These are phyloP conservation scores for Cyclura pinguis DNA, from an alignment of 2,797 vertebrate species.

Conservation along the genomic window DNA sequence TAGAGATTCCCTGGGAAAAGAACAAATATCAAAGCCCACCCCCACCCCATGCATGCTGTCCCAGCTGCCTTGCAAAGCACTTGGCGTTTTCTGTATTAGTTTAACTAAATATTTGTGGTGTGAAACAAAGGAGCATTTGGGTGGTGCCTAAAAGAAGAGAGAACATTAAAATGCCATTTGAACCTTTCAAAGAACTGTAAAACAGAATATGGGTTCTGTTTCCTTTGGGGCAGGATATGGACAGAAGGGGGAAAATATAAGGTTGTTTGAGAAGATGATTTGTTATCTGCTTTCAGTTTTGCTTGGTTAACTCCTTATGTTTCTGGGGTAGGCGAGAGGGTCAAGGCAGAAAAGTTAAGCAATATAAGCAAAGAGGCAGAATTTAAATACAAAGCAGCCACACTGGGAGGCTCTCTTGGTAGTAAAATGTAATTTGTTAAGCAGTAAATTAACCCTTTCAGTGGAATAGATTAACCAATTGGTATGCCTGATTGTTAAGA, in stretches of 20 bases:
- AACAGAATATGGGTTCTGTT: slow-evolving; percentile 55
- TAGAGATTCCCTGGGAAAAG: slow-evolving; percentile 18
- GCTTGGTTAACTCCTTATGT: background rate
- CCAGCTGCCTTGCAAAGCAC: background rate
- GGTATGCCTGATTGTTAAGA: too few relatives aligned
- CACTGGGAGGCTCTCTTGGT: too few relatives aligned
- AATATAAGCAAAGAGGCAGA: background rate
- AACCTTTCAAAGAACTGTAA: slow-evolving; percentile 70
- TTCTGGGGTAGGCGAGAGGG: background rate
- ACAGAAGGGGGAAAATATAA: background rate
- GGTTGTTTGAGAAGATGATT: slow-evolving; percentile 65
- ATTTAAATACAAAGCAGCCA: background rate
- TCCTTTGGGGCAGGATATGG: slow-evolving; percentile 61
- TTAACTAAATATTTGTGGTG: slow-evolving; percentile 62
- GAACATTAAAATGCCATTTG: slow-evolving; percentile 62
- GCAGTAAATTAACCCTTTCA: too few relatives aligned
- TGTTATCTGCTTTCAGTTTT: too few relatives aligned
- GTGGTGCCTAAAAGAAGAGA: slow-evolving; percentile 53
- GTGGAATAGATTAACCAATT: too few relatives aligned
- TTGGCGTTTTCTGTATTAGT: background rate
- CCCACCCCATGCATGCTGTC: background rate
- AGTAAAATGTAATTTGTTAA: too few relatives aligned
- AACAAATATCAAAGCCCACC: background rate
- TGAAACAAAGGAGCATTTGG: slow-evolving; percentile 52
- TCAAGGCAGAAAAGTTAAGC: background rate